Conservation (phyloP, 2,888 invertebrate genomes). For the Eristalis intricaria region DNA sequence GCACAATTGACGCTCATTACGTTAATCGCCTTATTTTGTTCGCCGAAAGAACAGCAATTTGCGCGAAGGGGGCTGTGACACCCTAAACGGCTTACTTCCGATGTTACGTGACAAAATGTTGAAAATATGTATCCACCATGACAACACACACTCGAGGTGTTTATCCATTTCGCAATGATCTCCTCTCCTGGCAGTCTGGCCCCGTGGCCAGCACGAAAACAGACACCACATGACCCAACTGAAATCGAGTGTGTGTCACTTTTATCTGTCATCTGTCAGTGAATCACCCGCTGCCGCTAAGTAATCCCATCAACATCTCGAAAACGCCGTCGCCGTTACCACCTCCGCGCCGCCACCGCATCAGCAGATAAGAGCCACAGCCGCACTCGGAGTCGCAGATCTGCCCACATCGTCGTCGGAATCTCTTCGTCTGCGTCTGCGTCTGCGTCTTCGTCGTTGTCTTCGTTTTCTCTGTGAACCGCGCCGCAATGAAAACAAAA, state of each 20-base stretch:
- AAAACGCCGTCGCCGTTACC: slow-evolving; percentile 12
- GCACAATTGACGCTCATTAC: not conserved
- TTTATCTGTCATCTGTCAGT: slow-evolving; percentile 23
- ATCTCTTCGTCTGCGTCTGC: not conserved
- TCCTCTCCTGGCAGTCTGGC: not conserved
- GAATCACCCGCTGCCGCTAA: slow-evolving; percentile 48
- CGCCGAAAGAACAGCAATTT: not conserved
- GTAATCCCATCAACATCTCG: slow-evolving; percentile 34
- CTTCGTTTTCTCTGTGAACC: slow-evolving; percentile 32
- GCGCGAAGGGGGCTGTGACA: not conserved
- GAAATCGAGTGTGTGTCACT: slow-evolving; percentile 48
- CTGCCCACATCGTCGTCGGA: not conserved
- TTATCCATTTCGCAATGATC: not conserved
- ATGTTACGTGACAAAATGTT: not conserved
- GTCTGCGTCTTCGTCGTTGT: too few relatives aligned
- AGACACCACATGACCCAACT: slow-evolving; percentile 38
- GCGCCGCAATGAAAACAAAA: slow-evolving; percentile 67
- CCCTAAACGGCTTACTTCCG: not conserved
- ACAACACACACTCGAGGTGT: not conserved
- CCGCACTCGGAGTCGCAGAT: not conserved
- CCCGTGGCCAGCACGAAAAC: not conserved
- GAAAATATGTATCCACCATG: not conserved
- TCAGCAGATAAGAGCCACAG: too few relatives aligned
- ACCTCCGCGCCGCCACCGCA: not conserved
- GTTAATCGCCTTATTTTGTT: not conserved